Percentiles rank a stretch among this genome's conserved stretches.
Conservation (phyloP, 2,113 vertebrate species). For the Orcinus orca region DNA sequence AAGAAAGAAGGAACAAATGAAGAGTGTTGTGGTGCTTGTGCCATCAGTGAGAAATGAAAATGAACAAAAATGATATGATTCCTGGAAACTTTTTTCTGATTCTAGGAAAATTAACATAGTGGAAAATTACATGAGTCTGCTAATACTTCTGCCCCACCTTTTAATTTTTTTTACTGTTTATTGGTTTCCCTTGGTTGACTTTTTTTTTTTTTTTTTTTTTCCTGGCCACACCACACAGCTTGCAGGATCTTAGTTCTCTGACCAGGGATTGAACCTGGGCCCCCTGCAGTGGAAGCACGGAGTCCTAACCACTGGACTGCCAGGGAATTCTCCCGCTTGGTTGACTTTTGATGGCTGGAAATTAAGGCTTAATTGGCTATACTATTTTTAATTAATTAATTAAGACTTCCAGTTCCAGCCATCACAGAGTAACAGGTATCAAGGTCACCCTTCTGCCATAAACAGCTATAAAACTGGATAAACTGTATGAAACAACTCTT, state of each 20-base stretch:
- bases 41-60: slow-evolving; percentile 5
- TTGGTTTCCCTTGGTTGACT: background rate
- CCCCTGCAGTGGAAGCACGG: background rate
- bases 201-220: background rate
- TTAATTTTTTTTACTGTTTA: background rate
- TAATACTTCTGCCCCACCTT: background rate
- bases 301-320: background rate
- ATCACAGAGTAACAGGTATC: background rate
- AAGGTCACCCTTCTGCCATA: background rate
- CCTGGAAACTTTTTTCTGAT: background rate
- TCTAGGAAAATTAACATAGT: slow-evolving; percentile 31
- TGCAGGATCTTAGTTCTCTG: background rate
- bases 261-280: background rate
- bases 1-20: background rate
- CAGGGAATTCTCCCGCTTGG: background rate
- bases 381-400: background rate
- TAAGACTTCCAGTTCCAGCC: background rate
- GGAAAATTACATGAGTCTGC: background rate
- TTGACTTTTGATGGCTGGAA: background rate
- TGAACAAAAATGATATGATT: background rate
- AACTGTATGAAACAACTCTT: background rate
- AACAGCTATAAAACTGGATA: background rate
- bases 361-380: slow-evolving; percentile 3
- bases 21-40: background rate
- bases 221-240: background rate